Base-by-base conservation (phyloP, 1,140 invertebrate genomes). In the Drosophila ohnishii region DNA sequence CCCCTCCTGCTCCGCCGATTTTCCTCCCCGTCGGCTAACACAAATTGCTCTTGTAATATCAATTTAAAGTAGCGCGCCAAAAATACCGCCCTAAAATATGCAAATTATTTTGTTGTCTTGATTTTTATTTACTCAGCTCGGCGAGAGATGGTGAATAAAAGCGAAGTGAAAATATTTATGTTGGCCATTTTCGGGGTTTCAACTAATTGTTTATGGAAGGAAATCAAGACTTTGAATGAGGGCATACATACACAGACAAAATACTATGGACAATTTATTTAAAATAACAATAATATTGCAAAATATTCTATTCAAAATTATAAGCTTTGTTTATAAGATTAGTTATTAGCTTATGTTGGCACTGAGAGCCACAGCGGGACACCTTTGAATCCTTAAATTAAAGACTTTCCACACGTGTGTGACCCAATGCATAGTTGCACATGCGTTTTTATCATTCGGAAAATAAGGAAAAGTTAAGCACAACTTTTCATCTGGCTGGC, bases 11-110 rank as follows among this genome's bases (percentile, higher is more conserved):
- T 80, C 30, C 30, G 5, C 13, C 51, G 28, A 34, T 13, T 22
- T 39, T 16, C 19, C 45, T 64, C 45, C 16, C 30, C 16, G 30
- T 37, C 51, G 42, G 40, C 30, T 57, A 63, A 75, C 69, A 80
- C 78, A 80, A 85, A 85, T 80, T 85, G 78, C 69, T 62, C 77
- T 75, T 80, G 81, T 78, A 85, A 85, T 85, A 85, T 78, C 77
- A 85, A 79, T 85, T 85, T 85, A 78, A 85, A 71, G 69, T 75
- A 80, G 57, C 77, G 74, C 81, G 71, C 62, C 51, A 77, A 85
- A 70, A 78, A 78, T 74, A 67, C 64, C 69, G 81, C 78, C 75
- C 78, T 78, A 75, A 85, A 78, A 75, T 85, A 80, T 85, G 81
- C 60, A 85, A 78, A 80, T 81, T 66, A 61, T 74, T 55, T 76